phyloP scores from a whole-genome alignment of 2,888 invertebrate species.

The Troides helena region DNA sequence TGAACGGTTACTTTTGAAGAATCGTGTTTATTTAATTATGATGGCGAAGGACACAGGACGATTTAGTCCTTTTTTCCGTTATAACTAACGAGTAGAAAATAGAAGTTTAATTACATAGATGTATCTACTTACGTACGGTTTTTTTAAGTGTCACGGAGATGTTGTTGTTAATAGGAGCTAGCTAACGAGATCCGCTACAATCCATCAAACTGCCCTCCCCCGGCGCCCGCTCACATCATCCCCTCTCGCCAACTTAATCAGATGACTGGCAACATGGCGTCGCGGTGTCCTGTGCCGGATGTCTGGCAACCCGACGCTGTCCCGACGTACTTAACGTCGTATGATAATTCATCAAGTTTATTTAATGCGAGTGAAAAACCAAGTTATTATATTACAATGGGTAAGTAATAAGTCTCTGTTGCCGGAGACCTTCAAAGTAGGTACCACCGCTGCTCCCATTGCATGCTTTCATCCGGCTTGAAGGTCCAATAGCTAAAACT shows the following conservation, averaged over 20 bases:
- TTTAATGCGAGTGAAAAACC: background rate
- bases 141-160: background rate
- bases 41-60: too few relatives aligned
- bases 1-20: too few relatives aligned
- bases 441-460: too few relatives aligned
- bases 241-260: background rate
- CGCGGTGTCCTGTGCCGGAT: background rate
- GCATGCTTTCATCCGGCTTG: too few relatives aligned
- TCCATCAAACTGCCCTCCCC: background rate
- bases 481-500: too few relatives aligned
- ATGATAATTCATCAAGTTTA: background rate
- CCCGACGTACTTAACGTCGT: background rate
- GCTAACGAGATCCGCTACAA: background rate
- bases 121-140: too few relatives aligned
- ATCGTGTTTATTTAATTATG: too few relatives aligned
- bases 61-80: too few relatives aligned
- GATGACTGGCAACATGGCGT: constrained; percentile 1
- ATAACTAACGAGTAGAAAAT: too few relatives aligned
- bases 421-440: too few relatives aligned
- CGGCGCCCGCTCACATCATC: background rate
- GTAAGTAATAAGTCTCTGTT: too few relatives aligned
- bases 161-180: background rate
- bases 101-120: too few relatives aligned
- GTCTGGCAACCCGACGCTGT: background rate
- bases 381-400: background rate